phyloP scores from a whole-genome alignment of 2,888 invertebrate species.

The Fragum sueziense region DNA sequence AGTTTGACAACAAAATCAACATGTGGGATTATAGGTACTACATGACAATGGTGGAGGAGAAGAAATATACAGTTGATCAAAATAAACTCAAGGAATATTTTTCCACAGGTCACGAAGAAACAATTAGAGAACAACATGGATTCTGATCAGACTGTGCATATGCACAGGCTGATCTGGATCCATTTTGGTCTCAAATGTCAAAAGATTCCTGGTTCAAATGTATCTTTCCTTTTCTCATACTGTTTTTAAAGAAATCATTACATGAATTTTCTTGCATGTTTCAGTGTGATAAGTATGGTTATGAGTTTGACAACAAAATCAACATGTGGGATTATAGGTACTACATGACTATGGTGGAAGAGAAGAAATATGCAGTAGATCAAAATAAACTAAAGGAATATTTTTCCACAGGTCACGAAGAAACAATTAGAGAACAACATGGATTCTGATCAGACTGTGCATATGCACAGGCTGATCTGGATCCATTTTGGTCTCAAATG shows the following conservation, averaged over 20 bases:
- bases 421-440: too few relatives aligned
- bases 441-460: too few relatives aligned
- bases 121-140: slow-evolving; percentile 83
- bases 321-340: slow-evolving; percentile 83
- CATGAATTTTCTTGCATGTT: too few relatives aligned
- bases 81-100: slow-evolving; percentile 83
- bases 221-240: too few relatives aligned
- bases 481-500: too few relatives aligned
- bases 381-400: slow-evolving; percentile 83
- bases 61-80: slow-evolving; percentile 83
- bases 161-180: too few relatives aligned
- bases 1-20: slow-evolving; percentile 82
- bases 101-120: slow-evolving; percentile 83
- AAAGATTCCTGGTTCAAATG: too few relatives aligned
- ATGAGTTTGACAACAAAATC: slow-evolving; percentile 81
- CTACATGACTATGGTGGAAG: slow-evolving; percentile 83
- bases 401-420: slow-evolving; percentile 81
- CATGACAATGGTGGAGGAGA: slow-evolving; percentile 83
- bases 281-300: slow-evolving; percentile 82
- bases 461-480: too few relatives aligned
- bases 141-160: too few relatives aligned
- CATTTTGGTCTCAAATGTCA: too few relatives aligned
- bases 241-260: too few relatives aligned
- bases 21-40: slow-evolving; percentile 84
- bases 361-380: slow-evolving; percentile 83